Evolutionary conservation across 2,113 vertebrate species (phyloP), one percentile per base, ranked within the genome.

Genomic region (Poicephalus meyeri): DNA sequence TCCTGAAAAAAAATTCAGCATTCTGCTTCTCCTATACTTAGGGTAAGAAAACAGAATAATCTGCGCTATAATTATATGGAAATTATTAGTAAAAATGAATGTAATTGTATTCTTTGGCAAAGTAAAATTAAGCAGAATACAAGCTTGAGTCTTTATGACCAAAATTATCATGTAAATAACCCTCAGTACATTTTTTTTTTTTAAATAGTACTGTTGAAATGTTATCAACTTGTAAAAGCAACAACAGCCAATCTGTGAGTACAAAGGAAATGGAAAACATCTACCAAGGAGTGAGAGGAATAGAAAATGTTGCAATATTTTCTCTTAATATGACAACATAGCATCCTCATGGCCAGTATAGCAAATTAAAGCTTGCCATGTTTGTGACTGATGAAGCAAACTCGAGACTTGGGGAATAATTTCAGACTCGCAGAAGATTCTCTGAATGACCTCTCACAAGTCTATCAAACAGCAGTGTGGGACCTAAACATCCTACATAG

Each of bases 341-440:
- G 29, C 29, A 86, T 24, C 18, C 33, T 58, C 11, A 8, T 3
- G 12, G 33, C 16, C 35, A 64, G 31, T 6, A 78, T 1, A 9
- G 58, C 60, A 83, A 83, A 39, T 29, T 69, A 65, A 79, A 92
- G 66, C 35, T 79, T 76, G 61, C 31, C 65, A 23, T 4, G 25
- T 16, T 47, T 0, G 0, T 61, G 44, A 88, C 16, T 4, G 2
- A 37, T 25, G 21, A 68, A 53, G 44, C 26, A 61, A 41, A 58
- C 23, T 80, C 37, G 49, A 25, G 19, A 71, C 31, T 44, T 37
- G 3, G 11, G 9, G 33, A 65, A 47, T 42, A 41, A 41, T 69
- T 76, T 90, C 68, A 53, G 64, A 63, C 39, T 63, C 10, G 0
- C 11, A 12, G 23, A 60, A 74, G 18, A 61, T 8, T 63, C 52